Percentiles rank a stretch among this genome's conserved stretches.
Conservation (phyloP, 2,888 invertebrate genomes). For the Sphaeridia pumilis region DNA sequence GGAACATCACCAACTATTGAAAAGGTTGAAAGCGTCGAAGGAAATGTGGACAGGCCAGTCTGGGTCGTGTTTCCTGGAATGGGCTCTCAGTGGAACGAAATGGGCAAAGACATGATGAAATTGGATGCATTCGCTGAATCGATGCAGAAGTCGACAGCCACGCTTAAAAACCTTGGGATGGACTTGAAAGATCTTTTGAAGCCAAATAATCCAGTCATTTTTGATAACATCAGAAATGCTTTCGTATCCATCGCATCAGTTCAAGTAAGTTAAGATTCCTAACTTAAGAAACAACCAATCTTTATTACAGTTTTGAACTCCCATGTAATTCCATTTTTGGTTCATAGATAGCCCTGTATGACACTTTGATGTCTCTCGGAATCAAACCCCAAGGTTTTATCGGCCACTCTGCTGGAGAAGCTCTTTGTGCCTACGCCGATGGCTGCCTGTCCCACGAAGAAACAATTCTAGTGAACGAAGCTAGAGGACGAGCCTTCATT, state of each 20-base stretch:
- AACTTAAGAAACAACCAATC: neutral
- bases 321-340: neutral
- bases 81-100: constrained; percentile 96
- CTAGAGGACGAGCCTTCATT: constrained; percentile 74
- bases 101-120: constrained; percentile 74
- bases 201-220: constrained; percentile 48
- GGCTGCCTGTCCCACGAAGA: constrained; percentile 87
- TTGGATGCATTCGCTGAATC: constrained; percentile 54
- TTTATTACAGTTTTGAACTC: neutral
- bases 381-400: constrained; percentile 84
- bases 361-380: constrained; percentile 60
- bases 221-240: constrained; percentile 68
- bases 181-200: constrained; percentile 64
- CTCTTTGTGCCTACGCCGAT: constrained; percentile 91
- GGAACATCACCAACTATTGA: neutral
- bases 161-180: constrained; percentile 64
- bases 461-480: constrained; percentile 83
- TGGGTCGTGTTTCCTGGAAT: constrained; percentile 57
- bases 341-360: constrained; percentile 67
- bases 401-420: constrained; percentile 87
- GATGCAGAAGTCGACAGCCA: constrained; percentile 50
- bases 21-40: neutral
- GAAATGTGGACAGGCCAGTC: neutral
- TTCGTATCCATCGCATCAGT: constrained; percentile 55
- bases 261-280: constrained; percentile 41